Conservation (phyloP, 2,888 invertebrate species). For the Agrilus biguttatus region DNA sequence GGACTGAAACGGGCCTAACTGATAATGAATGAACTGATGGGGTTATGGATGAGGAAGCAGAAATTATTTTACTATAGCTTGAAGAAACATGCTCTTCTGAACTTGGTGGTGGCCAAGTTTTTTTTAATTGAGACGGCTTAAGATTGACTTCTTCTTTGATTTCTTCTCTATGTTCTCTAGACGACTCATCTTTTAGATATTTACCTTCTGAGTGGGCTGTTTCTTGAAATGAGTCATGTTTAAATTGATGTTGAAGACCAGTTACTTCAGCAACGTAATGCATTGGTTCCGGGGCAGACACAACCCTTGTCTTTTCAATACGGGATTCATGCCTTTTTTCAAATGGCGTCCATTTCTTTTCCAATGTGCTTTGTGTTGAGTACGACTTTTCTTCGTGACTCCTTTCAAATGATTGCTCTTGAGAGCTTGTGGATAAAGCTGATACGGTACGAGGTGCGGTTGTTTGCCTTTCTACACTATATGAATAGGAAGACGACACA, state of each 20-base stretch:
- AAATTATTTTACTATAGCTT: slow-evolving; percentile 30
- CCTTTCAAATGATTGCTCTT: slow-evolving; percentile 28
- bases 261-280: slow-evolving; percentile 32
- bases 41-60: slow-evolving; percentile 13
- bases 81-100: slow-evolving; percentile 21
- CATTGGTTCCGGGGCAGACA: slow-evolving; percentile 9
- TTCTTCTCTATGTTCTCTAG: slow-evolving; percentile 9
- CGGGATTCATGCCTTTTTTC: slow-evolving; percentile 15
- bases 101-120: slow-evolving; percentile 32
- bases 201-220: neutral
- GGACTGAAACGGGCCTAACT: slow-evolving; percentile 28
- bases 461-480: slow-evolving; percentile 12
- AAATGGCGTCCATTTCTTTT: slow-evolving; percentile 26
- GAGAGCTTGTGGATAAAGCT: slow-evolving; percentile 32
- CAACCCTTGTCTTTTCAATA: slow-evolving; percentile 16
- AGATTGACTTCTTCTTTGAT: slow-evolving; percentile 27
- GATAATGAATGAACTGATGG: slow-evolving; percentile 18
- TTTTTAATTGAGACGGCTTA: slow-evolving; percentile 33
- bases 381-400: slow-evolving; percentile 23
- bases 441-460: slow-evolving; percentile 24
- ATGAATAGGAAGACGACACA: slow-evolving; percentile 9
- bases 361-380: slow-evolving; percentile 26
- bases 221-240: slow-evolving; percentile 13
- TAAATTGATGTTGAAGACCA: slow-evolving; percentile 18
- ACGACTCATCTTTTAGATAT: slow-evolving; percentile 1